These are phyloP conservation scores for Platorchestia sp. DNA, from an alignment of 1,140 invertebrate species.

Conservation along the genomic window DNA sequence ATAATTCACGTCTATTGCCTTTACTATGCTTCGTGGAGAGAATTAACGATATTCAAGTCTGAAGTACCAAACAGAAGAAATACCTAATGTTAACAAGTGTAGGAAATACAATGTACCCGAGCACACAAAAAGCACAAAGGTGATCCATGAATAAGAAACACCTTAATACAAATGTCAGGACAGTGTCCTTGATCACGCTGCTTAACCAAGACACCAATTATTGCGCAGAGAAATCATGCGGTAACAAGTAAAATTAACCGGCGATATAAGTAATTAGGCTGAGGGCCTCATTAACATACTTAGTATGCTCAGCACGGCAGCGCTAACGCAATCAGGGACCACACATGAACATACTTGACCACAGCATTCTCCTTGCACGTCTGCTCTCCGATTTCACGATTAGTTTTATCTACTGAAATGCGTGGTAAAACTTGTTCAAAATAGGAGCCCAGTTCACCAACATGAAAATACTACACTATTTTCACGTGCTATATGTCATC, in stretches of 20 bases:
- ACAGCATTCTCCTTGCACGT: neutral
- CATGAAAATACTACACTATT: neutral
- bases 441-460: neutral
- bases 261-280: neutral
- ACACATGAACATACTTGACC: conserved; percentile 19
- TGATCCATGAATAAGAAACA: neutral
- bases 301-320: neutral
- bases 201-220: neutral
- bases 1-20: too few relatives aligned
- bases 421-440: neutral
- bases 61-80: neutral
- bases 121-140: neutral
- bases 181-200: neutral
- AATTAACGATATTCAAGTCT: neutral
- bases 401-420: neutral
- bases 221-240: neutral
- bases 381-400: neutral
- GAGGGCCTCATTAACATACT: neutral
- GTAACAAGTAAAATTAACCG: neutral
- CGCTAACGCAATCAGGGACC: neutral
- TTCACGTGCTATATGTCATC: too few relatives aligned
- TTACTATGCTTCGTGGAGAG: too few relatives aligned
- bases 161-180: neutral
- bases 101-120: neutral
- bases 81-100: neutral